A percentile compares a stretch with the other conserved stretches of the same genome.
Conservation (phyloP, 2,888 invertebrate genomes). For the Odontocolon sp. region DNA sequence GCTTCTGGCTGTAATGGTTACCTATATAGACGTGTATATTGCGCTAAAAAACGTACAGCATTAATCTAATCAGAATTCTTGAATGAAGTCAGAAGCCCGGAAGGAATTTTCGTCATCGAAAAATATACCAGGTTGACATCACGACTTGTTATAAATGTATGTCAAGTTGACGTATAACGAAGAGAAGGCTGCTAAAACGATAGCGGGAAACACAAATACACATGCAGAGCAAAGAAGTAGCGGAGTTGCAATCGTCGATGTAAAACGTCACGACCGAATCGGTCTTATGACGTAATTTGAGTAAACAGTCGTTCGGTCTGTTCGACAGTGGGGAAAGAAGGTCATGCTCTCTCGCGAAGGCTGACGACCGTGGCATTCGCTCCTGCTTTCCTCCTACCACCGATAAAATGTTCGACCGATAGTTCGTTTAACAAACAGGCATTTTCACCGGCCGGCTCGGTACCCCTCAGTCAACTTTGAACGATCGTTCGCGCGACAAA, state of each 20-base stretch:
- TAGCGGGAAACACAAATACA: constrained; percentile 1
- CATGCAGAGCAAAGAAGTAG: neutral
- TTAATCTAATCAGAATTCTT: too few relatives aligned
- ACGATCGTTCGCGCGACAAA: constrained; percentile 15
- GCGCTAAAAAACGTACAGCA: too few relatives aligned
- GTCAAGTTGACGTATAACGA: constrained; percentile 42
- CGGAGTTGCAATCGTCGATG: constrained; percentile 39
- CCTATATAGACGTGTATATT: too few relatives aligned
- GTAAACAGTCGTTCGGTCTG: constrained; percentile 60
- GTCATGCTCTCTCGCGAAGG: constrained; percentile 50
- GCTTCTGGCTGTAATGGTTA: constrained; percentile 19
- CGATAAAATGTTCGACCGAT: constrained; percentile 31
- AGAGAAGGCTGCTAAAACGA: constrained; percentile 30
- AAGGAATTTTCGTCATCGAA: constrained; percentile 2
- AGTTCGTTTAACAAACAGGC: constrained; percentile 7
- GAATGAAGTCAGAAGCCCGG: constrained; percentile 14
- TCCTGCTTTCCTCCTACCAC: constrained; percentile 22
- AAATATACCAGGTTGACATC: constrained; percentile 21
- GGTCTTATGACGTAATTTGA: constrained; percentile 73
- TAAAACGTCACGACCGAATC: constrained; percentile 72
- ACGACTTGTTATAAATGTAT: constrained; percentile 20
- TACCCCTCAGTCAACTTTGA: constrained; percentile 34
- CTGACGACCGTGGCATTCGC: constrained; percentile 62
- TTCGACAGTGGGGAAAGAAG: constrained; percentile 38
- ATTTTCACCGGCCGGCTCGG: constrained; percentile 24